Conservation (phyloP, 2,113 vertebrate species). For the Neopipo cinnamomea region DNA sequence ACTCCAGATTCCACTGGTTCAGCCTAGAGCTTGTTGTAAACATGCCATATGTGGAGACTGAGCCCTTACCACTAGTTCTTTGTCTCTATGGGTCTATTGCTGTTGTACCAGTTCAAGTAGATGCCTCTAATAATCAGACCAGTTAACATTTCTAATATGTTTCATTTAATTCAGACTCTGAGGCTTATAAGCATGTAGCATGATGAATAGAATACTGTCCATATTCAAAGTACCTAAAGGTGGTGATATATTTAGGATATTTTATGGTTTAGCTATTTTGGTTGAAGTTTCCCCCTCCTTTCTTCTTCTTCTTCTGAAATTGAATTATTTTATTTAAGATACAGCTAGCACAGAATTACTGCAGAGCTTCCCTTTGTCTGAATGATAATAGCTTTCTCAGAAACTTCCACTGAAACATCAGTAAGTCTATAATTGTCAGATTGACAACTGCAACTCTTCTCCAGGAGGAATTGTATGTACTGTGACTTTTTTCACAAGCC, state of each 20-base stretch:
- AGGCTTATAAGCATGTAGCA: background rate
- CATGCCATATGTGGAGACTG: background rate
- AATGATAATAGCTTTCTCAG: constrained; percentile 16
- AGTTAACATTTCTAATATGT: background rate
- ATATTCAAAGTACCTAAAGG: background rate
- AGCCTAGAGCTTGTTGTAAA: background rate
- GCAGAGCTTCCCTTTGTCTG: constrained; percentile 41
- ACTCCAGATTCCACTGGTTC: background rate
- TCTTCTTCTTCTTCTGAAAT: background rate
- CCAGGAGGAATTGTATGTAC: background rate
- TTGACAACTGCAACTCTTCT: constrained; percentile 17
- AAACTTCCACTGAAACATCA: constrained; percentile 23
- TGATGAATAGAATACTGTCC: background rate
- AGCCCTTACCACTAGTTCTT: background rate
- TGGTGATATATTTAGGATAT: background rate
- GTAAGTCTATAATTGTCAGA: constrained; percentile 16
- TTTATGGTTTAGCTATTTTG: constrained; percentile 12
- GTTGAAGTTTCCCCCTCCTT: background rate
- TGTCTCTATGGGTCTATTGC: background rate
- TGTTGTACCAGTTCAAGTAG: background rate
- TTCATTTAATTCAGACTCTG: background rate
- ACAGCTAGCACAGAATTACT: background rate
- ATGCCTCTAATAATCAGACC: background rate
- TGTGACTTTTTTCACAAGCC: background rate
- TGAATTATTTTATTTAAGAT: constrained; percentile 1